Percentiles rank a stretch among this genome's conserved stretches.
Conservation (phyloP, 2,888 invertebrate species). For the Schizaphis graminum region DNA sequence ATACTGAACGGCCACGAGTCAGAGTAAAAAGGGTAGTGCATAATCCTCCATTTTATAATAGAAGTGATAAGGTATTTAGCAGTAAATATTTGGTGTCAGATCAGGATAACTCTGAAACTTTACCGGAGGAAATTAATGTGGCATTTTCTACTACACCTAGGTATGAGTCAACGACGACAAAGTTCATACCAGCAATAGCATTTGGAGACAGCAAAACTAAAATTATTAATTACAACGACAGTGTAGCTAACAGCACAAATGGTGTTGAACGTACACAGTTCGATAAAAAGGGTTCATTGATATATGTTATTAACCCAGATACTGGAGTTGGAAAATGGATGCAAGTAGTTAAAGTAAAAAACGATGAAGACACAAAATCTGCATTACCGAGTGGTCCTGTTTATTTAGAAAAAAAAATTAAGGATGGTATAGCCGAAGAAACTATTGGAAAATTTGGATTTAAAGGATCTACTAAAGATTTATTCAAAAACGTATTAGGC, state of each 20-base stretch:
- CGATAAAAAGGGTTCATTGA: slow-evolving; percentile 64
- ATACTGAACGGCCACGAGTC: slow-evolving; percentile 6
- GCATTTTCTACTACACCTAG: slow-evolving; percentile 37
- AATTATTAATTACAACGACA: slow-evolving; percentile 45
- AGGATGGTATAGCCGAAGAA: slow-evolving; percentile 36
- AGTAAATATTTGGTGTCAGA: slow-evolving; percentile 57
- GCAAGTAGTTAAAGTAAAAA: slow-evolving; percentile 66
- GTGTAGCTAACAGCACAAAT: slow-evolving; percentile 48
- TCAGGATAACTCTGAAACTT: slow-evolving; percentile 53
- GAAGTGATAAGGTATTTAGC: slow-evolving; percentile 38
- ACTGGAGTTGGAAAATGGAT: slow-evolving; percentile 67
- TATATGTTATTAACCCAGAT: slow-evolving; percentile 66
- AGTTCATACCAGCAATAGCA: slow-evolving; percentile 55
- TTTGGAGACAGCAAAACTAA: slow-evolving; percentile 55
- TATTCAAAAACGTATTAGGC: slow-evolving; percentile 6
- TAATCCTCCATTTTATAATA: slow-evolving; percentile 39
- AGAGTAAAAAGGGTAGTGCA: slow-evolving; percentile 59
- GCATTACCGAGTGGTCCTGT: slow-evolving; percentile 26
- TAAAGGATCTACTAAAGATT: slow-evolving; percentile 27
- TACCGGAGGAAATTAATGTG: slow-evolving; percentile 58
- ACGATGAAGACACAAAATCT: slow-evolving; percentile 48
- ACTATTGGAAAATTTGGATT: slow-evolving; percentile 61
- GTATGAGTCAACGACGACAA: background rate
- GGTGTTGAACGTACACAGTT: background rate
- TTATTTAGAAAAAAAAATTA: slow-evolving; percentile 58